Evolutionary conservation across 2,113 vertebrate genomes (phyloP), one percentile per base, ranked within the genome.

Genomic region (Abramis brama): DNA sequence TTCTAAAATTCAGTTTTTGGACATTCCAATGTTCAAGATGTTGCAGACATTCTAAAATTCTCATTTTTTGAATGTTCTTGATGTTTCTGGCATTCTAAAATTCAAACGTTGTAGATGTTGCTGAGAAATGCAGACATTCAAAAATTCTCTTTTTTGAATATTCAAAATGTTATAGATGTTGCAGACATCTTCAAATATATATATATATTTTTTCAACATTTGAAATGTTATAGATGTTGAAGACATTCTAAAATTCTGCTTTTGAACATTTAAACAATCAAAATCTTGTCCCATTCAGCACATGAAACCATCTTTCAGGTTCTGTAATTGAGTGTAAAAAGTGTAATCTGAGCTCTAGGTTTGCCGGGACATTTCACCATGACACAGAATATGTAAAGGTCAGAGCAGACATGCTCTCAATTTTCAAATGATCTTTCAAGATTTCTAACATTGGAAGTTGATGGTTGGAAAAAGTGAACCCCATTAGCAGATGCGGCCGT

Each of bases 401-500:
- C 55, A 57, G 55, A 57, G 55, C 55, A 57, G 55, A 57, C 55
- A 23, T 23, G 55, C 19, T 57, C 55, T 57, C 55, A 57, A 8
- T 57, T 57, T 8, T 25, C 21, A 45, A n/a, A 74, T 74, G 0
- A 25, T 45, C 9, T 73, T 39, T 43, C 10, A 39, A 10, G 23
- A 10, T n/a, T 60, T 43, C 12, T 43, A 39, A n/a, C 33, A 62
- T 60, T 74, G 33, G 11, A n/a, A 43, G 33, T 17, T 15, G 30
- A 57, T 36, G 4, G 76, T 23, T 55, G 52, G 33, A 79, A 60
- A 60, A 4, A 39, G 33, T 43, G 33, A 36, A 39, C 1, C 33
- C 36, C 36, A 57, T 78, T 57, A 78, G 52, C 76, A 78, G 10
- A 80, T 80, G n/a, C 27, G 59, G 23, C 39, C 15, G 2, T 80